Conservation (phyloP, 2,888 invertebrate genomes). For the Pterostichus niger region DNA sequence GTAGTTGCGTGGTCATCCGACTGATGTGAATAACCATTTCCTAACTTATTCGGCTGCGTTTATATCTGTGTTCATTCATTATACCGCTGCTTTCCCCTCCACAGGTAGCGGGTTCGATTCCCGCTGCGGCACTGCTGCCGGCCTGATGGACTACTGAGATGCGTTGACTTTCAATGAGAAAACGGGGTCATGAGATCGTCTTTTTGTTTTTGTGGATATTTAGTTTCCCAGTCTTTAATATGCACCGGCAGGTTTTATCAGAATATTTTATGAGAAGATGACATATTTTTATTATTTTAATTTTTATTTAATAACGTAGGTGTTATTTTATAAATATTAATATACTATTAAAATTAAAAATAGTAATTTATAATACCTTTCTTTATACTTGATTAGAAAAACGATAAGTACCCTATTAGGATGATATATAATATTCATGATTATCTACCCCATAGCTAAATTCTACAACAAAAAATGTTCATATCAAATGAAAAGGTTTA, state of each 20-base stretch:
- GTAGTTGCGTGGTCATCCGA: constrained; percentile 42
- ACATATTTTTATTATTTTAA: neutral
- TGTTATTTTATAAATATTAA: too few relatives aligned
- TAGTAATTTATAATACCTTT: too few relatives aligned
- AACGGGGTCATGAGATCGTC: constrained; percentile 60
- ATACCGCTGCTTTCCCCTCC: constrained; percentile 31
- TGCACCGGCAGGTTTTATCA: constrained; percentile 30
- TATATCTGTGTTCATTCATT: constrained; percentile 66
- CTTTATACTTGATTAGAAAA: too few relatives aligned
- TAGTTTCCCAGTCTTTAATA: constrained; percentile 18
- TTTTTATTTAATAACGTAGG: neutral
- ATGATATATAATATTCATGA: too few relatives aligned
- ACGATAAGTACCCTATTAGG: too few relatives aligned
- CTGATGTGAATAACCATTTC: constrained; percentile 60
- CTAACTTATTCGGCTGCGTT: constrained; percentile 38
- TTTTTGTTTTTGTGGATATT: constrained; percentile 37
- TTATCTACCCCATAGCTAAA: too few relatives aligned
- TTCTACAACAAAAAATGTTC: too few relatives aligned
- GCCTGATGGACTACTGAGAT: constrained; percentile 64
- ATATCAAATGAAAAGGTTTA: too few relatives aligned
- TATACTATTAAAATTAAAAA: too few relatives aligned
- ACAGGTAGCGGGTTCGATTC: constrained; percentile 13
- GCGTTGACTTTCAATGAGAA: constrained; percentile 61
- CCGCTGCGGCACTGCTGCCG: constrained; percentile 13
- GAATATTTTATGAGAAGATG: constrained; percentile 1